Conservation (phyloP, 2,113 vertebrate genomes). For the Alaudala cheleensis region DNA sequence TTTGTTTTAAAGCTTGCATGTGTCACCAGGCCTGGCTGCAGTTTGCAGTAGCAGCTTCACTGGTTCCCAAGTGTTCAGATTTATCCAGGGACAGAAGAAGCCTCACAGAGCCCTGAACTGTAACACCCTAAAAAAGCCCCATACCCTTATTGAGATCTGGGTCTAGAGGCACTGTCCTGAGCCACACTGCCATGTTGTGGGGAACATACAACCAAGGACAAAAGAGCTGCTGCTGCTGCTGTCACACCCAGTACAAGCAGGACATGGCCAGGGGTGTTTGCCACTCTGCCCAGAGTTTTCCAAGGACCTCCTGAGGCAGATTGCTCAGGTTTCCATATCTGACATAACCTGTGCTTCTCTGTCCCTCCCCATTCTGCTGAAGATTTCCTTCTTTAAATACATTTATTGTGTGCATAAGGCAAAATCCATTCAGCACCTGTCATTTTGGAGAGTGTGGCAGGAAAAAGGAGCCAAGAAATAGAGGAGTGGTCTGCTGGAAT, state of each 20-base stretch:
- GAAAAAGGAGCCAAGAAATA: neutral
- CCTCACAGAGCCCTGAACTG: neutral
- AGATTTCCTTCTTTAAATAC: neutral
- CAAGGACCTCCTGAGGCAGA: neutral
- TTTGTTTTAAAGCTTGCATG: neutral
- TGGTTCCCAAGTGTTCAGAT: neutral
- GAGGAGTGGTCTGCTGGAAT: neutral
- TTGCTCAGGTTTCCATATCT: neutral
- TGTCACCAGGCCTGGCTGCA: neutral
- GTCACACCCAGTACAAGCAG: neutral
- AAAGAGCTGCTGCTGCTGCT: neutral
- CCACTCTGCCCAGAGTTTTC: neutral
- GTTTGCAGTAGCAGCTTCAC: neutral
- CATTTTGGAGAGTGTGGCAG: neutral
- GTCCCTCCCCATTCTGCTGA: neutral
- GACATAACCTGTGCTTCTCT: neutral
- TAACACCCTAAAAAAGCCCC: neutral
- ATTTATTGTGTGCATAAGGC: neutral
- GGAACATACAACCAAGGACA: neutral
- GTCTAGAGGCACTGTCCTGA: neutral
- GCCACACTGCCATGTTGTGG: neutral
- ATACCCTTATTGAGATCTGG: fast-evolving
- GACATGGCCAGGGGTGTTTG: neutral
- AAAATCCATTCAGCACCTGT: neutral
- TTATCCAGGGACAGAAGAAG: neutral